Conservation (phyloP, 2,888 invertebrate species). For the Arenicola marina region DNA sequence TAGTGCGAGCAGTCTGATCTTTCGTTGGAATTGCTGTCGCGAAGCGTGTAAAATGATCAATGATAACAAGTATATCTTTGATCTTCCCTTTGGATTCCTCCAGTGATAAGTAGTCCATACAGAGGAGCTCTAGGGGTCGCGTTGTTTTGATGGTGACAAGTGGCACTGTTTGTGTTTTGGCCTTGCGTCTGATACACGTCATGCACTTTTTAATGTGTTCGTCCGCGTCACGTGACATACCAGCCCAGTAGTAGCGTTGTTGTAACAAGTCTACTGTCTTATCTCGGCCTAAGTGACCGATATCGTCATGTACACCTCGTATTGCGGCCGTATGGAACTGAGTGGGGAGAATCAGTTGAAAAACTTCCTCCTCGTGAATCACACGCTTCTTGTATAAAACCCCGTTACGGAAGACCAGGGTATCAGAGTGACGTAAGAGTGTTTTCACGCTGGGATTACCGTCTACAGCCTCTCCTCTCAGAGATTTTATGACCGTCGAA, state of each 20-base stretch:
- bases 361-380: not conserved
- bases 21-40: not conserved
- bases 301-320: conserved; percentile 3
- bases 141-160: not conserved
- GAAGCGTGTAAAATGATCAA: conserved; percentile 1
- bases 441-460: too few relatives aligned
- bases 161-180: not conserved
- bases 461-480: too few relatives aligned
- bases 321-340: not conserved
- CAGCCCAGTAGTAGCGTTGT: conserved; percentile 3
- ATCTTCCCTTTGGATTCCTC: not conserved
- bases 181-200: not conserved
- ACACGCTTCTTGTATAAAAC: not conserved
- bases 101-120: conserved; percentile 1
- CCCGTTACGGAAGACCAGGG: not conserved
- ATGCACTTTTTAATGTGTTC: not conserved
- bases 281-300: not conserved
- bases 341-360: conserved; percentile 1
- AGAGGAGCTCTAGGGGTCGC: not conserved
- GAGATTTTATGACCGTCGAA: too few relatives aligned
- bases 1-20: not conserved
- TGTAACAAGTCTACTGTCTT: not conserved
- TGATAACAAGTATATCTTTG: not conserved
- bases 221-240: not conserved
- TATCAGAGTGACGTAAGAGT: too few relatives aligned